phyloP scores from a whole-genome alignment of 2,888 invertebrate species.

The Lingula anatina region DNA sequence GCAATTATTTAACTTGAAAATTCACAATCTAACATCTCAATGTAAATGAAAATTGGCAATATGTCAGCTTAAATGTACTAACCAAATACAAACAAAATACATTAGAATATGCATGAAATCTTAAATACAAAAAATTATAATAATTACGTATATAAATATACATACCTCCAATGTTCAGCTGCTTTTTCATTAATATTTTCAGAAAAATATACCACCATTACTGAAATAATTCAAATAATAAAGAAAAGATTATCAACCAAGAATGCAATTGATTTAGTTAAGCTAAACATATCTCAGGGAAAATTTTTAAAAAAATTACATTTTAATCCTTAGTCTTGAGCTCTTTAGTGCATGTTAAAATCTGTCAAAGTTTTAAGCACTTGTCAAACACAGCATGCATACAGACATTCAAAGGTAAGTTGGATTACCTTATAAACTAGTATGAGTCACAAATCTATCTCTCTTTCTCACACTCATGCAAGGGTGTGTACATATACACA shows the following conservation, averaged over 20 bases:
- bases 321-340: too few relatives aligned
- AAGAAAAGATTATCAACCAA: background rate
- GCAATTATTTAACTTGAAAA: too few relatives aligned
- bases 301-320: slow-evolving; percentile 4
- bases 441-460: background rate
- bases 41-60: too few relatives aligned
- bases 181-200: slow-evolving; percentile 87
- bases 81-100: background rate
- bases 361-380: too few relatives aligned
- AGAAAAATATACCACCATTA: slow-evolving; percentile 80
- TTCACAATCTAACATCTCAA: too few relatives aligned
- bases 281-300: background rate
- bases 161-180: slow-evolving; percentile 74
- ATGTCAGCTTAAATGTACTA: background rate
- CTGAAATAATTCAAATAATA: slow-evolving; percentile 58
- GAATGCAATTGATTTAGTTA: background rate
- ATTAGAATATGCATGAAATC: background rate
- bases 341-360: too few relatives aligned
- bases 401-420: too few relatives aligned
- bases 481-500: background rate
- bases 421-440: too few relatives aligned
- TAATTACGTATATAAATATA: slow-evolving; percentile 6
- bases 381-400: too few relatives aligned
- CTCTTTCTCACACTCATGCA: background rate
- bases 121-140: too few relatives aligned